These are phyloP conservation scores for Cyanoliseus patagonus DNA, from an alignment of 2,113 vertebrate genomes.

Conservation along the genomic window DNA sequence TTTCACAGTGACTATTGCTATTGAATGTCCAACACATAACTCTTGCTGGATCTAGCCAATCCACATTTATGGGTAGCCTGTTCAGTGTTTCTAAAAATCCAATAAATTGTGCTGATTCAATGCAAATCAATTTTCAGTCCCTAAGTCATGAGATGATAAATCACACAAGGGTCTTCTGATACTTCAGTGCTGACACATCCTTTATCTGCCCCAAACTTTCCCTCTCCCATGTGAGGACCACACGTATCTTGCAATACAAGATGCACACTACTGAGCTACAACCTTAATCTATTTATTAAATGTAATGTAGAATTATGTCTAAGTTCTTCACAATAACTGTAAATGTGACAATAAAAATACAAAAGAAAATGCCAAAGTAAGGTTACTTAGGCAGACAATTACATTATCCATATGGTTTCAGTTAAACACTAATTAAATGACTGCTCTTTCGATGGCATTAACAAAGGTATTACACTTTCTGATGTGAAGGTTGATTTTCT, in stretches of 20 bases:
- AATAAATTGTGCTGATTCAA: not conserved
- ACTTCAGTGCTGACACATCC: not conserved
- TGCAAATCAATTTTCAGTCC: not conserved
- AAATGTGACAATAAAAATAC: not conserved
- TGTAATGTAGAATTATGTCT: not conserved
- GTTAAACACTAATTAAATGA: not conserved
- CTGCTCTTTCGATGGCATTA: not conserved
- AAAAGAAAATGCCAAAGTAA: not conserved
- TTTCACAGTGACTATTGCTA: not conserved
- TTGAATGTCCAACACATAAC: not conserved
- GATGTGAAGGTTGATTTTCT: not conserved
- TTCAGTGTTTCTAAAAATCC: not conserved
- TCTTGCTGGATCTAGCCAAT: not conserved
- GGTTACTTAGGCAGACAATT: not conserved
- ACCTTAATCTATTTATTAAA: not conserved
- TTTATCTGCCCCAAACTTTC: not conserved
- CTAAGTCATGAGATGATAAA: not conserved
- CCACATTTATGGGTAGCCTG: not conserved
- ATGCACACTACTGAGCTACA: not conserved
- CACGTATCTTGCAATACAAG: fast-evolving
- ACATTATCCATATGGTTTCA: not conserved
- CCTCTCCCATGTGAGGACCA: not conserved
- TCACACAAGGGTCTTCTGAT: not conserved
- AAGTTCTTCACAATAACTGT: not conserved
- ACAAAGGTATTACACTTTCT: not conserved